phyloP scores from a whole-genome alignment of 2,888 invertebrate genomes.

The Colletes collaris region DNA sequence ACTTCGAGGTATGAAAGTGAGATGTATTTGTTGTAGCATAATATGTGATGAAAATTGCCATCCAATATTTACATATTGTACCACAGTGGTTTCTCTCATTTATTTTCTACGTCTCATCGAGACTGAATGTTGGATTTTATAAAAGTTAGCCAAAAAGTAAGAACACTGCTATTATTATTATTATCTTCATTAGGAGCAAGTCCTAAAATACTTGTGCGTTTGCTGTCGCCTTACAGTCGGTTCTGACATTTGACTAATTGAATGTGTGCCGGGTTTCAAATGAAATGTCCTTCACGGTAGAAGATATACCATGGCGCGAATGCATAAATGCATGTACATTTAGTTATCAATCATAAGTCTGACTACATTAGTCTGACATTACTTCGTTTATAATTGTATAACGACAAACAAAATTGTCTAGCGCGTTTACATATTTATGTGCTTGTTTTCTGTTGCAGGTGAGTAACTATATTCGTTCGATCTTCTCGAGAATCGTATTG shows the following conservation, averaged over 20 bases:
- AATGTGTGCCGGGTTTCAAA: slow-evolving; percentile 37
- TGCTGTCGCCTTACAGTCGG: slow-evolving; percentile 24
- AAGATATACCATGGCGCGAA: neutral
- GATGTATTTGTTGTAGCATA: too few relatives aligned
- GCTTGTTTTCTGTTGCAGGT: slow-evolving; percentile 73
- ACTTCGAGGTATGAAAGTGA: too few relatives aligned
- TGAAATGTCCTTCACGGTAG: slow-evolving; percentile 29
- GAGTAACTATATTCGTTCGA: slow-evolving; percentile 66
- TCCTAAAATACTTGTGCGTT: slow-evolving; percentile 12
- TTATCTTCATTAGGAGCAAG: slow-evolving; percentile 23
- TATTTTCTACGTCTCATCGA: too few relatives aligned
- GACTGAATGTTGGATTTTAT: too few relatives aligned
- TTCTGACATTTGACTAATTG: slow-evolving; percentile 49
- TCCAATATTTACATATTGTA: too few relatives aligned
- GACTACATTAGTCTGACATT: neutral
- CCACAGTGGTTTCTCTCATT: too few relatives aligned
- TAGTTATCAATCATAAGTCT: neutral
- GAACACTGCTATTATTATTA: slow-evolving; percentile 11
- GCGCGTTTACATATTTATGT: slow-evolving; percentile 7
- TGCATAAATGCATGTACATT: slow-evolving; percentile 12
- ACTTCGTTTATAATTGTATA: neutral
- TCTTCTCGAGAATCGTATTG: slow-evolving; percentile 22
- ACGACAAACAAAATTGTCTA: neutral
- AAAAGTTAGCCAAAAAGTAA: too few relatives aligned
- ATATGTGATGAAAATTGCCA: too few relatives aligned